Evolutionary conservation across 2,888 invertebrate genomes (phyloP).

Genomic region (Morinoia aosen): DNA sequence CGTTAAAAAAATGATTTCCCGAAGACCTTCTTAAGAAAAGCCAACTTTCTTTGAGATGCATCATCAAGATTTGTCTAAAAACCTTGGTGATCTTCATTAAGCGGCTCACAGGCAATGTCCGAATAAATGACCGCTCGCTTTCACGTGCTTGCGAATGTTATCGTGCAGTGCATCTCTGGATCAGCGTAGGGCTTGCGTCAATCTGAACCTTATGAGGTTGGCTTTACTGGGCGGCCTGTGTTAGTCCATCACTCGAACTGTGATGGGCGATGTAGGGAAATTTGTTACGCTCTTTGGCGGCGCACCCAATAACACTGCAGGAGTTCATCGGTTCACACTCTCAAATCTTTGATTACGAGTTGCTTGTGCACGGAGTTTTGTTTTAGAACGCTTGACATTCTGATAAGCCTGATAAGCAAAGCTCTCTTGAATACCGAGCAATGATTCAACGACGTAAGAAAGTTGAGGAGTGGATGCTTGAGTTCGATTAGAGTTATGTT

Average conservation of each 20-base stretch:
- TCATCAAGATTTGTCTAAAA: not conserved
- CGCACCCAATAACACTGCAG: constrained; percentile 3
- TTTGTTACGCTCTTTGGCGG: constrained; percentile 17
- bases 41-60: not conserved
- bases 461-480: not conserved
- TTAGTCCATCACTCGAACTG: not conserved
- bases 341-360: not conserved
- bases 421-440: not conserved
- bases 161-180: not conserved
- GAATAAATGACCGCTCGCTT: not conserved
- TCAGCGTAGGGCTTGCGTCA: not conserved
- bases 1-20: not conserved
- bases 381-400: not conserved
- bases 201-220: not conserved
- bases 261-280: constrained; percentile 2
- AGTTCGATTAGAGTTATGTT: not conserved
- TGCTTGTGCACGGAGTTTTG: not conserved
- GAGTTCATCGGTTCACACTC: not conserved
- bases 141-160: constrained; percentile 3
- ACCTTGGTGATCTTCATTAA: not conserved
- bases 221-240: not conserved
- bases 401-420: not conserved
- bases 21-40: not conserved
- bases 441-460: not conserved
- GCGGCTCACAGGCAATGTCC: not conserved